A percentile compares a stretch with the other conserved stretches of the same genome.
Conservation (phyloP, 2,113 vertebrate genomes). For the Ondatra zibethicus region DNA sequence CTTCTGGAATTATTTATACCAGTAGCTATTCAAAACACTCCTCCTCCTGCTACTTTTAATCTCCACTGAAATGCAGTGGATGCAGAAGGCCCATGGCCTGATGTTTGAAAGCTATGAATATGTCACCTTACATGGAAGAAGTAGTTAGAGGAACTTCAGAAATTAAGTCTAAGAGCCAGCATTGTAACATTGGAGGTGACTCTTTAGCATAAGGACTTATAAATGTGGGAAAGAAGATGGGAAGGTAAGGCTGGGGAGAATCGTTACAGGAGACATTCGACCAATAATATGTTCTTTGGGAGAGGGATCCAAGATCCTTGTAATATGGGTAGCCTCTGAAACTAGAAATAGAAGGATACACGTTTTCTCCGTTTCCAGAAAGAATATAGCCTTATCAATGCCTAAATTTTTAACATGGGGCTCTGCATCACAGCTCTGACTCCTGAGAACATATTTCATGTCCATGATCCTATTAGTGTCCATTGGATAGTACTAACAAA, state of each 20-base stretch:
- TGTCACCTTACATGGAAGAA: not conserved
- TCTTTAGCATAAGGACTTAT: not conserved
- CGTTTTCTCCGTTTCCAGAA: not conserved
- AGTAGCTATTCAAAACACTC: not conserved
- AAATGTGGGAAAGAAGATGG: not conserved
- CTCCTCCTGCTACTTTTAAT: not conserved
- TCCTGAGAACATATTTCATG: not conserved
- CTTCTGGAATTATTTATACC: not conserved
- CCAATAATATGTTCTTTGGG: not conserved
- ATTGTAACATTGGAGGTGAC: not conserved
- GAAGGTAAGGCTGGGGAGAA: not conserved
- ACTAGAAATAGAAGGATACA: not conserved
- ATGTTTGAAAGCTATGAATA: not conserved
- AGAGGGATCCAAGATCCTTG: not conserved
- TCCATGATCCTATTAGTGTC: not conserved
- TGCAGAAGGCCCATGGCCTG: not conserved
- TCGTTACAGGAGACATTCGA: not conserved
- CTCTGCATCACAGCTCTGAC: not conserved
- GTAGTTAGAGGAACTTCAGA: not conserved
- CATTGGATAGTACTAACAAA: accelerated
- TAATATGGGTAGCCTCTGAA: not conserved
- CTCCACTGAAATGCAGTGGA: not conserved
- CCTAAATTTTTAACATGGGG: not conserved
- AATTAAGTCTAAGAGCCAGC: not conserved
- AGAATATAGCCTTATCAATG: not conserved